Evolutionary conservation across 2,888 invertebrate genomes (phyloP), one percentile per base, ranked within the genome.

Genomic region (Periphyllus acericola): DNA sequence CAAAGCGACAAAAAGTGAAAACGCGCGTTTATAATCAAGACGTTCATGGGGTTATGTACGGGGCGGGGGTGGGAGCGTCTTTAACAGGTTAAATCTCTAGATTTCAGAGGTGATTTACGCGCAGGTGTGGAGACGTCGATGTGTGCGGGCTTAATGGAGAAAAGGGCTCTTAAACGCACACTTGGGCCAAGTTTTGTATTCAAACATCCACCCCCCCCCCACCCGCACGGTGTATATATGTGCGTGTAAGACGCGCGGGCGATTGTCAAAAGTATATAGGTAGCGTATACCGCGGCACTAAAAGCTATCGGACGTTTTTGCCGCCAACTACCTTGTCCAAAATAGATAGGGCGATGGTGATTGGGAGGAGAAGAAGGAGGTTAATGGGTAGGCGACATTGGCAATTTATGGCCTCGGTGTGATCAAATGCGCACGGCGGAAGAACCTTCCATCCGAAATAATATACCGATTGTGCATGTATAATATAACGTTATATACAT

Each of bases 161-260:
- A 72, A 71, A 40, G 72, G 71, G 86, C 86, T 86, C 79, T 86
- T 86, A 86, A 86, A 86, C 86, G 86, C 86, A 86, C 86, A 36
- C 86, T 80, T n/a, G 86, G 79, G 79, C 86, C 79, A 86, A 86
- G 86, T 86, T 86, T 80, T 72, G 86, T 46, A 86, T 86, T 86
- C 85, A 79, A 79, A 78, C 85, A 71, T 85, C 52, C 34, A 52
- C 11, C 32, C 78, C 84, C 40, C 25, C 11, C 11, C n/a, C 29
- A n/a, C n/a, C n/a, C n/a, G n/a, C 14, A 14, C 71, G 29, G 3
- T n/a, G n/a, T 66, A n/a, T 60, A 60, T 71, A 9, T 14, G 6
- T 19, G 19, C 66, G 60, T 5, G 52, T n/a, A 60, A 52, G 68
- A 78, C 52, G n/a, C 84, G 75, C 66, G 76, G n/a, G 52, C 9